These are phyloP conservation scores for Dendrophyllia cribrosa DNA, from an alignment of 64 coral and sea anemone species.

Conservation along the genomic window DNA sequence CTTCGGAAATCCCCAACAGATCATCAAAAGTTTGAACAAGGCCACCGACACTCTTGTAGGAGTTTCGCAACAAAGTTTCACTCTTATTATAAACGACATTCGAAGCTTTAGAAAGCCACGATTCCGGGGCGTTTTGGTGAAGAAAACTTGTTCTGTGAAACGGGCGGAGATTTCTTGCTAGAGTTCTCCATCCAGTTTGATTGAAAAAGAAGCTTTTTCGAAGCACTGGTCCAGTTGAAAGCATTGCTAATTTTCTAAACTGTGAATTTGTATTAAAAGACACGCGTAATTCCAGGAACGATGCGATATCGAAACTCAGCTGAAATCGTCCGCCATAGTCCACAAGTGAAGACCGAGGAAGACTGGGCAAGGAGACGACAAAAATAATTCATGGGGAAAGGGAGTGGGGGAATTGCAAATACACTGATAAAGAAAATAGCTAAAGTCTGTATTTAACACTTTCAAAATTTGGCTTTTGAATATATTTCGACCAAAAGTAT, in stretches of 20 bases:
- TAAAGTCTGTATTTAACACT: too few relatives aligned
- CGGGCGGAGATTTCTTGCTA: neutral
- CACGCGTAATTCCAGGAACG: too few relatives aligned
- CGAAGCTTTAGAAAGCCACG: constrained; percentile 18
- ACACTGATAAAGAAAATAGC: too few relatives aligned
- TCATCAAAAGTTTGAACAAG: constrained; percentile 79
- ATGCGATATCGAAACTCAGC: too few relatives aligned
- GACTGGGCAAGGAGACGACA: neutral
- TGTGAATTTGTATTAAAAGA: neutral
- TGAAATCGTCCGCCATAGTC: constrained; percentile 8
- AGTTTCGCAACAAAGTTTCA: neutral
- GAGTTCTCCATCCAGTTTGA: neutral
- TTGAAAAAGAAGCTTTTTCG: neutral
- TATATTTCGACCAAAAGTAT: too few relatives aligned
- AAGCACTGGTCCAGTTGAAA: neutral
- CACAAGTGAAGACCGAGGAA: neutral
- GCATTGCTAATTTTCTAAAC: neutral
- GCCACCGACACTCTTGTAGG: constrained; percentile 54
- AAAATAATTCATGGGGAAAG: too few relatives aligned
- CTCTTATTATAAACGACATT: neutral
- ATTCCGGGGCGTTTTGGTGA: neutral
- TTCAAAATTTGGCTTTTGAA: too few relatives aligned
- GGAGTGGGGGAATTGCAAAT: too few relatives aligned
- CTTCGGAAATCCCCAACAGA: constrained; percentile 93
- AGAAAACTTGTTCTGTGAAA: constrained; percentile 17